These are phyloP conservation scores for Mellilla xanthometata DNA, from an alignment of 2,888 invertebrate species.

Conservation along the genomic window DNA sequence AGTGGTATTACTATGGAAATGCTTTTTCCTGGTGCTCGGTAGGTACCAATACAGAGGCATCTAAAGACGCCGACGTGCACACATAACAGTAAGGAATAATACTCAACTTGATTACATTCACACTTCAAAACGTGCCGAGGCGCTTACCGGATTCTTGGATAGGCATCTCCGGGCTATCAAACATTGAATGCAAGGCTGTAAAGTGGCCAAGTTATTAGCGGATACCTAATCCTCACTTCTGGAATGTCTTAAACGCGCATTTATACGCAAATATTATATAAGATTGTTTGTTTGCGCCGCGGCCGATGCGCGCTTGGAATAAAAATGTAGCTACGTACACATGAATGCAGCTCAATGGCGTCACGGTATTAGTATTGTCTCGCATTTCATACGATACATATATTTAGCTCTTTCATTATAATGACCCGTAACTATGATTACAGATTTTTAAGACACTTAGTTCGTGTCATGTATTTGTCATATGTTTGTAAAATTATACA, in stretches of 20 bases:
- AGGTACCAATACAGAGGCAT: conserved; percentile 1
- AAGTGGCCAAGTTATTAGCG: conserved; percentile 46
- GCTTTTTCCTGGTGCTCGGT: conserved; percentile 28
- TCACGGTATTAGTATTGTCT: conserved; percentile 30
- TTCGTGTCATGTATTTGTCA: no score
- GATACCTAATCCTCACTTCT: conserved; percentile 57
- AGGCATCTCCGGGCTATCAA: conserved; percentile 38
- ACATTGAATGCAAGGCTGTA: conserved; percentile 37
- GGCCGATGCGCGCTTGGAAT: conserved; percentile 48
- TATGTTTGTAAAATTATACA: no score
- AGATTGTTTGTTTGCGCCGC: conserved; percentile 54
- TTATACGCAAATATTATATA: conserved; percentile 59
- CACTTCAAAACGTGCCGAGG: conserved; percentile 7
- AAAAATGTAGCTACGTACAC: conserved; percentile 50
- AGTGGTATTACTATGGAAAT: conserved; percentile 44
- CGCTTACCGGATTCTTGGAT: conserved; percentile 28
- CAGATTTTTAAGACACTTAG: not conserved
- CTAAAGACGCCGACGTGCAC: conserved; percentile 7
- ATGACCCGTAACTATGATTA: not conserved
- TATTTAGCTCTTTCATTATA: conserved; percentile 14
- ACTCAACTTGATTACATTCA: conserved; percentile 18
- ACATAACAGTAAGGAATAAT: conserved; percentile 9
- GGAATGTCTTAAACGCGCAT: conserved; percentile 60
- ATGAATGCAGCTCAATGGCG: conserved; percentile 33
- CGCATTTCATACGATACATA: conserved; percentile 17